These are phyloP conservation scores for Phalacrocorax aristotelis DNA, from an alignment of 2,113 vertebrate genomes.

Conservation along the genomic window DNA sequence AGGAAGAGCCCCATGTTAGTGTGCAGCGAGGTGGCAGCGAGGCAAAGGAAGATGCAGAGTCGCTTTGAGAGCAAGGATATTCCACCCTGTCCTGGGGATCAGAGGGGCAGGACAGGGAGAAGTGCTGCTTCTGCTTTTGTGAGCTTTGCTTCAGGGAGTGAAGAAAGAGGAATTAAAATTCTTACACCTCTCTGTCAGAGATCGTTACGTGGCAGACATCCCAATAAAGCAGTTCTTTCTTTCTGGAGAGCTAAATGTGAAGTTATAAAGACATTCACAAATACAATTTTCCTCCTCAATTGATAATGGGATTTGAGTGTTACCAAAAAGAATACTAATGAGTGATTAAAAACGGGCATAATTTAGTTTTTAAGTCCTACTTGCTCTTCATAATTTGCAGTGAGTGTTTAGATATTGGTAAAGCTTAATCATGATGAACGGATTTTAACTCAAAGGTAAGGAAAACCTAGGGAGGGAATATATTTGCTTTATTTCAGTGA, in stretches of 20 bases:
- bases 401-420: neutral
- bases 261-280: neutral
- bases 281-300: neutral
- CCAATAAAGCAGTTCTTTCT: neutral
- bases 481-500: neutral
- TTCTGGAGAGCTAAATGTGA: neutral
- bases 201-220: neutral
- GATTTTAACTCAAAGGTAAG: neutral
- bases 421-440: neutral
- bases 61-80: neutral
- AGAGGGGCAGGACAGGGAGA: neutral
- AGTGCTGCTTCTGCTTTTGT: neutral
- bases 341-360: neutral
- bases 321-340: neutral
- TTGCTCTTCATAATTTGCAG: neutral
- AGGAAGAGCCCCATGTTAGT: neutral
- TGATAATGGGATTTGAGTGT: neutral
- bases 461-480: neutral
- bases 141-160: neutral
- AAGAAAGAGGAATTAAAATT: neutral
- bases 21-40: rapidly evolving
- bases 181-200: neutral
- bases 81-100: neutral
- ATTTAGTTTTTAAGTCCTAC: neutral
- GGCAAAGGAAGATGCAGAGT: neutral